Percentiles rank a stretch among this genome's conserved stretches.
These are phyloP conservation scores for Ceratina australensis DNA, from an alignment of 1,140 invertebrate genomes.

Conservation along the genomic window DNA sequence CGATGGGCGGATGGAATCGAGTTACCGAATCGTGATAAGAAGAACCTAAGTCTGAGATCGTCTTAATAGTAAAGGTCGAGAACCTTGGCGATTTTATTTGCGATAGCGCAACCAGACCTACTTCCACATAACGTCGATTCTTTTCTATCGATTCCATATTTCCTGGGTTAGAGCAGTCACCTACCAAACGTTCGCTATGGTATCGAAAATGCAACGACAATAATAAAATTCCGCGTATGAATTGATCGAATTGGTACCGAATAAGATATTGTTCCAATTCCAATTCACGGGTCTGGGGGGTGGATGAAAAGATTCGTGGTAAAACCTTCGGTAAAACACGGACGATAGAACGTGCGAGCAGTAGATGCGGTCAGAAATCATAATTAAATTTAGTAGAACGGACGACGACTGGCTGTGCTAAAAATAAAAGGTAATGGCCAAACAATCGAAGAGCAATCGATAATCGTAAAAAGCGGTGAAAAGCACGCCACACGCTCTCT, in stretches of 20 bases:
- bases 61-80: slow-evolving; percentile 55
- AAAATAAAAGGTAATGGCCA: slow-evolving; percentile 69
- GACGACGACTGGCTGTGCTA: slow-evolving; percentile 61
- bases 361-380: slow-evolving; percentile 24
- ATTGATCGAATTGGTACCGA: neutral
- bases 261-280: neutral
- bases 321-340: neutral
- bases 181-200: neutral
- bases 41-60: neutral
- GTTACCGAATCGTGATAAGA: neutral
- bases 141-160: slow-evolving; percentile 53
- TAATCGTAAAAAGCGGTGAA: slow-evolving; percentile 53
- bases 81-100: slow-evolving; percentile 53
- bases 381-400: slow-evolving; percentile 63
- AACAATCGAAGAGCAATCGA: slow-evolving; percentile 73
- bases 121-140: slow-evolving; percentile 51
- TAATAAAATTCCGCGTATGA: too few species aligned
- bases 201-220: neutral
- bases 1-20: neutral
- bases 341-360: neutral
- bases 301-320: neutral
- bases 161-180: slow-evolving; percentile 35
- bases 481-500: slow-evolving; percentile 1
- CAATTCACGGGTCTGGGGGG: neutral
- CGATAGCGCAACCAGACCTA: slow-evolving; percentile 47